Conservation (phyloP, 64 coral and sea anemone species). For the Montipora capricornis region DNA sequence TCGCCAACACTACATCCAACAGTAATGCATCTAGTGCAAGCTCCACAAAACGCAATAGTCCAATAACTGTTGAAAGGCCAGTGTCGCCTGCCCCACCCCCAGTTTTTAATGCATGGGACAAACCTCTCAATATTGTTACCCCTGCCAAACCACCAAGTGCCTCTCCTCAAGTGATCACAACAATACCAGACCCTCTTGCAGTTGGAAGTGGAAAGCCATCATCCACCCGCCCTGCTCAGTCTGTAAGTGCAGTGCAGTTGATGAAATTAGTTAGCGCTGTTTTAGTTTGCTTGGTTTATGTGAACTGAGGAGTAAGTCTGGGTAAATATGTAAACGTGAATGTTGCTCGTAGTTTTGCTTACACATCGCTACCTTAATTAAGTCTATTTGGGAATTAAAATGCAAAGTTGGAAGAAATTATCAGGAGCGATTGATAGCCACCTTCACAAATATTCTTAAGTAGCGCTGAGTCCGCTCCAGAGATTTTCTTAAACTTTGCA, state of each 20-base stretch:
- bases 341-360: no score
- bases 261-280: background rate
- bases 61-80: constrained; percentile 88
- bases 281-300: no score
- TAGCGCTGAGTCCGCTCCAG: no score
- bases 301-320: no score
- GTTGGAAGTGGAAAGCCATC: constrained; percentile 96
- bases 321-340: no score
- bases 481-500: no score
- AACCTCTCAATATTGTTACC: constrained; percentile 79
- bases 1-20: constrained; percentile 48
- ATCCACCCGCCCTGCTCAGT: constrained; percentile 55
- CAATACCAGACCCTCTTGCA: constrained; percentile 87
- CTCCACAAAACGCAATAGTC: constrained; percentile 92
- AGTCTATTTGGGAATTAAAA: no score
- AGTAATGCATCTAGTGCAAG: constrained; percentile 94
- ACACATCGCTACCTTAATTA: no score
- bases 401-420: no score
- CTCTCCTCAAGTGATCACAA: constrained; percentile 29
- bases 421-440: no score
- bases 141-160: constrained; percentile 83
- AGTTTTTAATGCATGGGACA: constrained; percentile 92
- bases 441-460: no score
- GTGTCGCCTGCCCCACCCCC: constrained; percentile 78
- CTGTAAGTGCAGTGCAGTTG: constrained; percentile 29